phyloP scores from a whole-genome alignment of 2,888 invertebrate genomes.

The Leptura quadrifasciata region DNA sequence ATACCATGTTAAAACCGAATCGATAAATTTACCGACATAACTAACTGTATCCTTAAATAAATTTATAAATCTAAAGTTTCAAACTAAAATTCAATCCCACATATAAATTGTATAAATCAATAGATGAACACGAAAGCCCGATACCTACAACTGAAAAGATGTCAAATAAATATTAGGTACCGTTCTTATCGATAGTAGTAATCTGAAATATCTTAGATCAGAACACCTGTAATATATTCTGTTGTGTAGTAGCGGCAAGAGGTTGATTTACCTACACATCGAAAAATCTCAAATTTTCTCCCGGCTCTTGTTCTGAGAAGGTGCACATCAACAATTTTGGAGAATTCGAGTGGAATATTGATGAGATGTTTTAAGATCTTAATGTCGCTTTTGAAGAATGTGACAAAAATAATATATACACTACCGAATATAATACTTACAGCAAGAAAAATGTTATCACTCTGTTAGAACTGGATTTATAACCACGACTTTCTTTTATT shows the following conservation, averaged over 20 bases:
- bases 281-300: slow-evolving; percentile 52
- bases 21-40: background rate
- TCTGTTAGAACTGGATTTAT: slow-evolving; percentile 46
- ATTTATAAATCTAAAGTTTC: background rate
- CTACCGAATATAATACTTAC: slow-evolving; percentile 48
- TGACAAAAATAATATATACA: slow-evolving; percentile 59
- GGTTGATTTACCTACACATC: slow-evolving; percentile 48
- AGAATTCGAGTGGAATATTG: slow-evolving; percentile 59
- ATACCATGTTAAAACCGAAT: background rate
- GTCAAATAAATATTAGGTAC: slow-evolving; percentile 52
- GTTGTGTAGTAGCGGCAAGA: slow-evolving; percentile 41
- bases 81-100: background rate
- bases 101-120: slow-evolving; percentile 32
- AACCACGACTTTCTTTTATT: slow-evolving; percentile 29
- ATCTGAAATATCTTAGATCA: slow-evolving; percentile 51
- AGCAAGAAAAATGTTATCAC: slow-evolving; percentile 52
- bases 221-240: slow-evolving; percentile 52
- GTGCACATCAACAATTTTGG: slow-evolving; percentile 57
- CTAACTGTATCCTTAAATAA: background rate
- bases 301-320: slow-evolving; percentile 51
- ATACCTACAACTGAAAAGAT: slow-evolving; percentile 39
- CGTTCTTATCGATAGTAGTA: slow-evolving; percentile 51
- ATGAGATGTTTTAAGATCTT: slow-evolving; percentile 57
- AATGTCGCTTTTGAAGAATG: slow-evolving; percentile 57
- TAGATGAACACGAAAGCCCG: slow-evolving; percentile 19